phyloP scores from a whole-genome alignment of 2,113 vertebrate genomes.

The Psophia crepitans region DNA sequence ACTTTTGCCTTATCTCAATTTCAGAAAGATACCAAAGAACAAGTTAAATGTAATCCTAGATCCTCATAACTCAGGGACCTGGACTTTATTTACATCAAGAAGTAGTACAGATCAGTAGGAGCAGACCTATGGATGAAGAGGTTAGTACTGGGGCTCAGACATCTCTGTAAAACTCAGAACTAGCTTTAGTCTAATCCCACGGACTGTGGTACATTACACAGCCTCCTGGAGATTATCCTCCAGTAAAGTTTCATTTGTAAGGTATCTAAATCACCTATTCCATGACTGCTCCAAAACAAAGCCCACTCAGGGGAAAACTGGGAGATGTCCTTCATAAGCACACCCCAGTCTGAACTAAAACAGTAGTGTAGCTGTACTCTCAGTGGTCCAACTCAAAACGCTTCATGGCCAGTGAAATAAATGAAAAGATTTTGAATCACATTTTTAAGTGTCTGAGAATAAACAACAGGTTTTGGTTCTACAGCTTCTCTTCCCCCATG shows the following conservation, averaged over 20 bases:
- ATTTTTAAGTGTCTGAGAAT: neutral
- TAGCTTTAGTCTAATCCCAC: neutral
- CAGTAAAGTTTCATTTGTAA: neutral
- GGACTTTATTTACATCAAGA: neutral
- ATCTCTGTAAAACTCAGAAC: neutral
- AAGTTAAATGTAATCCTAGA: neutral
- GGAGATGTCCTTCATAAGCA: neutral
- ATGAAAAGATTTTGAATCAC: neutral
- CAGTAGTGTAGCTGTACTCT: too few species aligned
- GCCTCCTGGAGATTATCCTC: neutral
- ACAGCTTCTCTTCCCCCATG: fast-evolving
- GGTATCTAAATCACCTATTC: neutral
- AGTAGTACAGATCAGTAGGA: neutral
- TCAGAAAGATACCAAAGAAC: neutral
- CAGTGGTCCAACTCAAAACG: neutral
- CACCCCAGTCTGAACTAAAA: neutral
- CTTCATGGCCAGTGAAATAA: neutral
- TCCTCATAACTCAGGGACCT: neutral
- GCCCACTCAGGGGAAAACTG: neutral
- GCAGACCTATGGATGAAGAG: neutral
- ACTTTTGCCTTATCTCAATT: neutral
- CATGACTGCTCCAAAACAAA: neutral
- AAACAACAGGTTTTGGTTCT: neutral
- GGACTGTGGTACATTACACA: fast-evolving
- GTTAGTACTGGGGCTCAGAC: neutral